phyloP scores from a whole-genome alignment of 2,797 vertebrate species.

The Champsocephalus gunnari region DNA sequence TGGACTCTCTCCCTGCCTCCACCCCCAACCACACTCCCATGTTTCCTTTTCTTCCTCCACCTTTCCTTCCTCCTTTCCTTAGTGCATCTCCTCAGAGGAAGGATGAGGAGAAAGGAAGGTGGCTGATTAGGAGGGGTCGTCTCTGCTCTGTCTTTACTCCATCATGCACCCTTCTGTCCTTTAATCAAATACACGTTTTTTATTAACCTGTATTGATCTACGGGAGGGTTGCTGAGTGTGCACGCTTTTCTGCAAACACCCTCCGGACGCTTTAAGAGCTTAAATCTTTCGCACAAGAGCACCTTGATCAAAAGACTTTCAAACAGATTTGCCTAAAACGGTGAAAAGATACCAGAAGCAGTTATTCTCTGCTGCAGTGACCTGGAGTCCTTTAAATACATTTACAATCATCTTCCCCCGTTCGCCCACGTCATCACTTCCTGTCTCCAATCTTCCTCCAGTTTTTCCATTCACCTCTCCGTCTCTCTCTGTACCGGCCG shows the following conservation, averaged over 20 bases:
- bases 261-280: background rate
- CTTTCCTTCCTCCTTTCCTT: background rate
- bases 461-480: slow-evolving; percentile 51
- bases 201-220: slow-evolving; percentile 37
- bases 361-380: background rate
- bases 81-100: background rate
- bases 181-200: slow-evolving; percentile 45
- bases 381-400: slow-evolving; percentile 22
- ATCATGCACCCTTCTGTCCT: slow-evolving; percentile 2
- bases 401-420: slow-evolving; percentile 15
- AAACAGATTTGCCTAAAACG: background rate
- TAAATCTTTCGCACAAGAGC: background rate
- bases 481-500: slow-evolving; percentile 11
- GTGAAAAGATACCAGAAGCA: background rate
- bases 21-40: slow-evolving; percentile 22
- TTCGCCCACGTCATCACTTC: slow-evolving; percentile 31
- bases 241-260: slow-evolving; percentile 8
- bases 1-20: slow-evolving; percentile 58
- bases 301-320: slow-evolving; percentile 9
- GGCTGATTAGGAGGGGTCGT: background rate
- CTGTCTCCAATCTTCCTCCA: slow-evolving; percentile 29
- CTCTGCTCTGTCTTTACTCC: background rate
- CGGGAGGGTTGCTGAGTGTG: slow-evolving; percentile 12
- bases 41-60: slow-evolving; percentile 5
- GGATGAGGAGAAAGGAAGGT: slow-evolving; percentile 17